Conservation (phyloP, 2,888 invertebrate species). For the Erynnis tages region DNA sequence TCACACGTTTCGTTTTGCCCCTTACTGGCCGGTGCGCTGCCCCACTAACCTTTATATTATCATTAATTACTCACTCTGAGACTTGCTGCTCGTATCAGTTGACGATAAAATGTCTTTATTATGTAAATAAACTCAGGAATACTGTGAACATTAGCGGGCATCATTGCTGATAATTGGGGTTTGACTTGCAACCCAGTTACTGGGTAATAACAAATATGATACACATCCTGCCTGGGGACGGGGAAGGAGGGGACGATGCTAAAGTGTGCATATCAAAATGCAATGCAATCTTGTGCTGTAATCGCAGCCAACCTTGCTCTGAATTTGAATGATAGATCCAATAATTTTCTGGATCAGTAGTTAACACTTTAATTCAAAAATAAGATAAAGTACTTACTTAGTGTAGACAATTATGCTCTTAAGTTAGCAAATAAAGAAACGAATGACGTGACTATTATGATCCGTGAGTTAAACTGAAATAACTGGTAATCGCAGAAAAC, state of each 20-base stretch:
- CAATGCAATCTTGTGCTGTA: no score
- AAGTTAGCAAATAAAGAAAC: no score
- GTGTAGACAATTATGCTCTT: no score
- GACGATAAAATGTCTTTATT: slow-evolving; percentile 29
- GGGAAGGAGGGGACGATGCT: neutral
- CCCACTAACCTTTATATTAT: slow-evolving; percentile 65
- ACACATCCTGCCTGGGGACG: slow-evolving; percentile 5
- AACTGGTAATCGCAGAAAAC: no score
- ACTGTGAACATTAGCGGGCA: slow-evolving; percentile 16
- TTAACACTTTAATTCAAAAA: no score
- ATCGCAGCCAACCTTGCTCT: no score
- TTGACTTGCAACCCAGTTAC: slow-evolving; percentile 12
- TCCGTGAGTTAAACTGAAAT: no score
- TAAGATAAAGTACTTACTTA: no score
- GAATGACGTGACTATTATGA: no score
- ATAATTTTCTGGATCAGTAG: no score
- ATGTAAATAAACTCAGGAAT: slow-evolving; percentile 25
- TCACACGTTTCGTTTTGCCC: slow-evolving; percentile 24
- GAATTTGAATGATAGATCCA: no score
- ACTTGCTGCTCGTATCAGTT: slow-evolving; percentile 22
- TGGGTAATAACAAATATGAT: neutral
- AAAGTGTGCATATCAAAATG: no score
- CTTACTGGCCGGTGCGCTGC: slow-evolving; percentile 38
- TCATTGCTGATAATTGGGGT: slow-evolving; percentile 16
- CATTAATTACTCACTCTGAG: slow-evolving; percentile 31